Percentiles rank a stretch among this genome's conserved stretches.
phyloP scores from a whole-genome alignment of 2,888 invertebrate genomes.

The Drosophila macrospina region DNA sequence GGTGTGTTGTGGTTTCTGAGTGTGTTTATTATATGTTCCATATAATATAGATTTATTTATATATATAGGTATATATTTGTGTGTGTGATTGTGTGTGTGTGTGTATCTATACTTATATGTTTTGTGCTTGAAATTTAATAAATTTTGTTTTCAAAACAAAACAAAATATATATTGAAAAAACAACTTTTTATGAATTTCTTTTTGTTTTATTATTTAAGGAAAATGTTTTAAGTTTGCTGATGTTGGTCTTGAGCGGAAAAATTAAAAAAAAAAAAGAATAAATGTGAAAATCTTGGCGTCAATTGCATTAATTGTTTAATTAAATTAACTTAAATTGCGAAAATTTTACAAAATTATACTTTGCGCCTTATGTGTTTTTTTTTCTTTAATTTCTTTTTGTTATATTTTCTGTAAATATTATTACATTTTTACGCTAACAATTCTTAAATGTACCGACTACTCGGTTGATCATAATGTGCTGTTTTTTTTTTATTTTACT shows the following conservation, averaged over 20 bases:
- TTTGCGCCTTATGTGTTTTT: constrained; percentile 53
- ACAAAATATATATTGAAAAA: constrained; percentile 30
- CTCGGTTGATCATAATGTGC: constrained; percentile 65
- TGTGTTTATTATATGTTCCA: constrained; percentile 36
- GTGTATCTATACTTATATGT: constrained; percentile 51
- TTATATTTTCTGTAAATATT: constrained; percentile 54
- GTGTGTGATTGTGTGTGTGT: constrained; percentile 36
- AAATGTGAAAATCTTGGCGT: constrained; percentile 56
- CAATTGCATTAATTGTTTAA: constrained; percentile 63
- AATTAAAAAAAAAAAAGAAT: constrained; percentile 54
- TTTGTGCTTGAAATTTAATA: constrained; percentile 68
- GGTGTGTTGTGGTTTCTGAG: constrained; percentile 14
- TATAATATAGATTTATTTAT: constrained; percentile 24
- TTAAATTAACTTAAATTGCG: constrained; percentile 67
- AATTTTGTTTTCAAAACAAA: constrained; percentile 51
- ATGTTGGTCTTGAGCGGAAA: constrained; percentile 61
- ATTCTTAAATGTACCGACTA: constrained; percentile 67
- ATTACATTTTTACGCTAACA: constrained; percentile 72
- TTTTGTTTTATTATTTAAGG: constrained; percentile 42
- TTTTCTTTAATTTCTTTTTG: constrained; percentile 22
- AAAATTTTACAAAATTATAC: constrained; percentile 80
- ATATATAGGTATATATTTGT: constrained; percentile 41
- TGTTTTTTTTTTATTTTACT: constrained; percentile 21
- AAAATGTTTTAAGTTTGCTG: constrained; percentile 47
- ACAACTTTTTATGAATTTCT: constrained; percentile 22